These are phyloP conservation scores for Myotis vivesi DNA, from an alignment of 2,797 vertebrate species.

Conservation along the genomic window DNA sequence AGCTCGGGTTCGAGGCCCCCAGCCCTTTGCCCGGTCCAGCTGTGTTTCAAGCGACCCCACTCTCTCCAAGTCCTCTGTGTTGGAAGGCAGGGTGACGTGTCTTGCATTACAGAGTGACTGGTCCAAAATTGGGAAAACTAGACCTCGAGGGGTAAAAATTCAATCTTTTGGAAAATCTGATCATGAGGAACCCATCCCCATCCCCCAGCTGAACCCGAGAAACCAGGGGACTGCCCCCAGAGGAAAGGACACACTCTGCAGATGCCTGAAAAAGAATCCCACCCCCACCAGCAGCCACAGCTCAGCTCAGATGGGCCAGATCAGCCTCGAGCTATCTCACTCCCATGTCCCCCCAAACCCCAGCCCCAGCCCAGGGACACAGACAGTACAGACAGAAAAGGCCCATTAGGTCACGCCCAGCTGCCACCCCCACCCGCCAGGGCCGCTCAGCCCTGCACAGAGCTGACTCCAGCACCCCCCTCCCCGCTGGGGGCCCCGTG, in stretches of 20 bases:
- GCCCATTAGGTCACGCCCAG: not conserved
- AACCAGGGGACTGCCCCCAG: accelerated
- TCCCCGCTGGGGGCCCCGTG: not conserved
- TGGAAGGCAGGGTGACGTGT: not conserved
- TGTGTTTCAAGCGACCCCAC: not conserved
- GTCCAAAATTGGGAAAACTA: not conserved
- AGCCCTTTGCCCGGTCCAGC: accelerated
- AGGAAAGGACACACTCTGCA: not conserved
- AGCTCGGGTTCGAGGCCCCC: accelerated
- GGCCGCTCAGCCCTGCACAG: not conserved
- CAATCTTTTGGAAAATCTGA: not conserved
- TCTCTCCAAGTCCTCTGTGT: not conserved
- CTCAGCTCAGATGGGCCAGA: not conserved
- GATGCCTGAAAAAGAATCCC: not conserved
- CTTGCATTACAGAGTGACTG: not conserved
- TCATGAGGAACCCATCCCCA: not conserved
- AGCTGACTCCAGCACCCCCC: constrained; percentile 21
- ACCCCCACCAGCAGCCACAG: not conserved
- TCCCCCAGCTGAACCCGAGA: not conserved
- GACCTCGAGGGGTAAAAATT: not conserved
- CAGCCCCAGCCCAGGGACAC: constrained; percentile 23
- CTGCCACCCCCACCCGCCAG: not conserved
- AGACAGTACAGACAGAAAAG: not conserved
- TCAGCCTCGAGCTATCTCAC: not conserved
- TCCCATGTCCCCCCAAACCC: not conserved